A percentile compares a stretch with the other conserved stretches of the same genome.
Conservation (phyloP, 2,113 vertebrate genomes). For the Erythrocercus mccallii region DNA sequence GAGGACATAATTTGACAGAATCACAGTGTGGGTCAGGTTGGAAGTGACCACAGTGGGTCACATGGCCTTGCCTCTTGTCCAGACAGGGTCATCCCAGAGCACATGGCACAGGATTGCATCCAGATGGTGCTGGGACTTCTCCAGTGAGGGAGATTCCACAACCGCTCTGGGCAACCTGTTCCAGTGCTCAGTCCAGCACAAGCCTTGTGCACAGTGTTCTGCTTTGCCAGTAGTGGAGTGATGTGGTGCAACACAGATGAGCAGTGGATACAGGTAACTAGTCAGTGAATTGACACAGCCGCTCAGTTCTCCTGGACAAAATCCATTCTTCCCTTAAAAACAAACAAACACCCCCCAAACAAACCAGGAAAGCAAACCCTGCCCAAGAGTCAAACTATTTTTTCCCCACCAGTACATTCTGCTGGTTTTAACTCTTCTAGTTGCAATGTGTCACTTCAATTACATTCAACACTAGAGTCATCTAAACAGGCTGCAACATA, state of each 20-base stretch:
- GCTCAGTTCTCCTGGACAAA: not conserved
- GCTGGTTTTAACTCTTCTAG: conserved; percentile 16
- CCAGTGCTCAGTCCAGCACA: not conserved
- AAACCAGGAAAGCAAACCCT: not conserved
- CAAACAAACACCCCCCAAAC: no score
- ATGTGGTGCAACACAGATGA: not conserved
- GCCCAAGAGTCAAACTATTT: not conserved
- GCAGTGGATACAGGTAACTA: not conserved
- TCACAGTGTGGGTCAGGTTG: no score
- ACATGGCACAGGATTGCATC: not conserved
- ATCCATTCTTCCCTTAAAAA: not conserved
- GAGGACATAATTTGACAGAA: not conserved
- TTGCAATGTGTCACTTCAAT: not conserved
- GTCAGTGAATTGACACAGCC: not conserved
- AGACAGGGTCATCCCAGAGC: not conserved
- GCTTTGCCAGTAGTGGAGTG: not conserved
- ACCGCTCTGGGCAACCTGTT: not conserved
- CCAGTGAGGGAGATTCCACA: not conserved
- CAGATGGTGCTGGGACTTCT: not conserved
- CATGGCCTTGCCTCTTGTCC: not conserved
- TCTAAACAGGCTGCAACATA: not conserved
- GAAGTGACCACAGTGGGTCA: not conserved
- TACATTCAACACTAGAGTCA: not conserved
- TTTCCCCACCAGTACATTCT: not conserved
- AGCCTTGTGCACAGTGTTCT: not conserved